Evolutionary conservation across 2,113 vertebrate genomes (phyloP).

Genomic region (Micromys minutus): DNA sequence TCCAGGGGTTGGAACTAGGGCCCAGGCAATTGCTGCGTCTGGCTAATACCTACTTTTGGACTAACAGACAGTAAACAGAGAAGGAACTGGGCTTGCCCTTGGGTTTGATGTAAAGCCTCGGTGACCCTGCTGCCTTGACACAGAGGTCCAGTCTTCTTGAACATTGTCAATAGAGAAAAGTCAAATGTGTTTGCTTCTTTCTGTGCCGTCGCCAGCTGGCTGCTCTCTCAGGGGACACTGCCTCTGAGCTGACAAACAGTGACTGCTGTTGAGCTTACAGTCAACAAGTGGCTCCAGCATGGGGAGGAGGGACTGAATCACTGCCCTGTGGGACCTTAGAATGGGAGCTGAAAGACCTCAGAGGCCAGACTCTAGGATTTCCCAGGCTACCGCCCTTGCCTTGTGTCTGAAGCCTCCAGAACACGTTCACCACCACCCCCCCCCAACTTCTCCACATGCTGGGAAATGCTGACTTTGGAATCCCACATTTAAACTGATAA

Average conservation of each 20-base stretch:
- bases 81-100: neutral
- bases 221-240: conserved; percentile 49
- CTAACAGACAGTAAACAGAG: neutral
- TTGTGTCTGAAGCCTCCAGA: neutral
- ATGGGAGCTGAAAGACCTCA: neutral
- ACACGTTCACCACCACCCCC: too few relatives aligned
- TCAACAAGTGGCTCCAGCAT: neutral
- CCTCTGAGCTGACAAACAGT: conserved; percentile 35
- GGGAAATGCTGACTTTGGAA: neutral
- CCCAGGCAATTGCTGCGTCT: neutral
- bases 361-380: neutral
- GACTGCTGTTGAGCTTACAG: neutral
- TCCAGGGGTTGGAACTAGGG: neutral
- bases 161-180: conserved; percentile 51
- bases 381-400: neutral
- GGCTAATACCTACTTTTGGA: neutral
- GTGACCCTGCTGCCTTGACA: neutral
- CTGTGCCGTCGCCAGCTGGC: conserved; percentile 43
- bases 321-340: neutral
- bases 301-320: conserved; percentile 1
- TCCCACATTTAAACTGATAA: neutral
- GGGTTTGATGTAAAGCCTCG: neutral
- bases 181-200: conserved; percentile 50
- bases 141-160: neutral
- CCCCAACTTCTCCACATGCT: too few relatives aligned